Base-by-base conservation (phyloP, 1,140 invertebrate genomes). In the Cotesia glomerata region DNA sequence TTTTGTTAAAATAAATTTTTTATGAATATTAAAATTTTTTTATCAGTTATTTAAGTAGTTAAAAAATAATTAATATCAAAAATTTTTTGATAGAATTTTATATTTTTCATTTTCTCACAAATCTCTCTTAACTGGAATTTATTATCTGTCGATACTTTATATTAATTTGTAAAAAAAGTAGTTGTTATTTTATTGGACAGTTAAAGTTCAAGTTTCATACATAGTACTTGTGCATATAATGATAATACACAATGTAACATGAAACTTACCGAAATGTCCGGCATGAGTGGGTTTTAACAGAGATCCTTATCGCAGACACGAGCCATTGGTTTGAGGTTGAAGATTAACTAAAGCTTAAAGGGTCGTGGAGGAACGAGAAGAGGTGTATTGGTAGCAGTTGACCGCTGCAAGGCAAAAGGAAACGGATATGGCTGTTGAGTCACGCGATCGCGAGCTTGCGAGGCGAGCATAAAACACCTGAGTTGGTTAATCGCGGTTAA, bases 391-490 rank as follows among this genome's bases (percentile, higher is more conserved):
- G 75, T 76, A 76, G 76, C 76, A 76, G 79, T 83, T 84, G 82
- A 83, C 80, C 81, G 78, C 80, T 82, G 80, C 77, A 49, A 26
- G 34, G 45, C 49, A 14, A 75, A 63, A 78, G 81, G 81, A 82
- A 82, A 82, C 81, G 81, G 81, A 82, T 82, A 80, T 81, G 80
- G 81, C 78, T 74, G 81, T 81, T 81, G 78, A 71, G 80, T 82
- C 81, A 82, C 81, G 81, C 81, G 80, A 82, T 81, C 79, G 77
- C 75, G 74, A 13, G 49, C 51, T 26, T 26, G 26, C 79, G 77
- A 80, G 74, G 59, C 78, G 71, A 78, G 81, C 79, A 82, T 81
- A 82, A 82, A 82, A 82, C 81, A 82, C 80, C 77, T 79, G 80
- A 82, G 81, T 81, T 81, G 81, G 81, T 81, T 82, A 82, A 82